These are phyloP conservation scores for Catocala sponsa DNA, from an alignment of 2,888 invertebrate genomes.

Conservation along the genomic window DNA sequence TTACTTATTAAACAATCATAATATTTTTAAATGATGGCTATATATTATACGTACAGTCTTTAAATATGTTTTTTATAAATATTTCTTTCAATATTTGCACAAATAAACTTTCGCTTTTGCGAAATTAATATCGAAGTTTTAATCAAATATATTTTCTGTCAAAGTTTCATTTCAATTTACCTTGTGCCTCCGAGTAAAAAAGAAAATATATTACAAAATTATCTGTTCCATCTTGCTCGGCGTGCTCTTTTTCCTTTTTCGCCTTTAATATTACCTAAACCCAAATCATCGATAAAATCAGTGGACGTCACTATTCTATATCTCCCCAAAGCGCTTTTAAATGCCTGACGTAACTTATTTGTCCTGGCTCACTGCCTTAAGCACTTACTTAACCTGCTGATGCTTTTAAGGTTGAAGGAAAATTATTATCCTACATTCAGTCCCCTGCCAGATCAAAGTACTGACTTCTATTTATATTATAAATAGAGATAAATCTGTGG, in stretches of 20 bases:
- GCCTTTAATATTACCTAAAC: slow-evolving; percentile 6
- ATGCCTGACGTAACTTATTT: slow-evolving; percentile 53
- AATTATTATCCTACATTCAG: slow-evolving; percentile 40
- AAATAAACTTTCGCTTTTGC: no score
- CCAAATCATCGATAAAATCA: slow-evolving; percentile 13
- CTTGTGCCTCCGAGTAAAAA: neutral
- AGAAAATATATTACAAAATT: neutral
- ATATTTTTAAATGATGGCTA: no score
- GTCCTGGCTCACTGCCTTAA: slow-evolving; percentile 52
- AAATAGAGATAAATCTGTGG: slow-evolving; percentile 17
- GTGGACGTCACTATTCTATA: slow-evolving; percentile 26
- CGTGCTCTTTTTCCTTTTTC: neutral
- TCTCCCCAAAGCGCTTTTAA: slow-evolving; percentile 45
- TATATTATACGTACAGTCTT: no score
- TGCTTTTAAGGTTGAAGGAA: slow-evolving; percentile 46
- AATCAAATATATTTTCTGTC: no score
- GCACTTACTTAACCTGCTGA: slow-evolving; percentile 49
- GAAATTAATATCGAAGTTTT: no score
- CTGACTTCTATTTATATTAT: slow-evolving; percentile 26
- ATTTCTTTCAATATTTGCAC: no score
- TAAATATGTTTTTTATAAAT: no score
- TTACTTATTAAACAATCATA: no score
- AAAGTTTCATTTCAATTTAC: no score
- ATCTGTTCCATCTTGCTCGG: neutral
- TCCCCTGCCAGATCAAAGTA: slow-evolving; percentile 12